Conservation (phyloP, 1,140 invertebrate species). For the Aphis craccivora region DNA sequence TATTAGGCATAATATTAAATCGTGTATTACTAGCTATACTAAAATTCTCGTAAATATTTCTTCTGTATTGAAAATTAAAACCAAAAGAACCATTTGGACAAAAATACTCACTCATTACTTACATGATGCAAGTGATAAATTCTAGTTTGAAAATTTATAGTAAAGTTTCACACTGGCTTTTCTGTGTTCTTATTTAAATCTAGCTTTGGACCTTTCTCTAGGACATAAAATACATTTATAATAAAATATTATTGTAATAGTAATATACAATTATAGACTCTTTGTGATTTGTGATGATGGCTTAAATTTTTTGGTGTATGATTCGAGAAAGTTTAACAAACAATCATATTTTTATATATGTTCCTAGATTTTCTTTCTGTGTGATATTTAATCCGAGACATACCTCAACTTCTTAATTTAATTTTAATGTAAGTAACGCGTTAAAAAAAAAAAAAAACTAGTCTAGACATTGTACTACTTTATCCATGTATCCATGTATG, state of each 20-base stretch:
- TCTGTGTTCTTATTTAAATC: background rate
- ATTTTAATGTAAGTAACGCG: background rate
- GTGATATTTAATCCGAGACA: background rate
- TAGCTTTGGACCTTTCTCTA: background rate
- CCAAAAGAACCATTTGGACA: background rate
- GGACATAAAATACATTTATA: background rate
- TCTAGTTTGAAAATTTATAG: background rate
- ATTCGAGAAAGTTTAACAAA: background rate
- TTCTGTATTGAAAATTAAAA: background rate
- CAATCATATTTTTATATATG: background rate
- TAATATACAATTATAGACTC: background rate
- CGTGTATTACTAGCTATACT: no score
- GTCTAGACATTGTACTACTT: background rate
- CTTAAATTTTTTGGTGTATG: background rate
- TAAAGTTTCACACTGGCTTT: background rate
- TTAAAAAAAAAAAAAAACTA: background rate
- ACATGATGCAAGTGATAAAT: background rate
- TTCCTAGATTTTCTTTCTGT: background rate
- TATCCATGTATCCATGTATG: background rate
- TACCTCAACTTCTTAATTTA: background rate
- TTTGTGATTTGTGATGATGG: background rate
- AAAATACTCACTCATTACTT: background rate
- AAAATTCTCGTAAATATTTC: background rate
- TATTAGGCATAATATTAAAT: background rate
- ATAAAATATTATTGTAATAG: background rate